Conservation (phyloP, 2,797 vertebrate species). For the Avahi laniger region DNA sequence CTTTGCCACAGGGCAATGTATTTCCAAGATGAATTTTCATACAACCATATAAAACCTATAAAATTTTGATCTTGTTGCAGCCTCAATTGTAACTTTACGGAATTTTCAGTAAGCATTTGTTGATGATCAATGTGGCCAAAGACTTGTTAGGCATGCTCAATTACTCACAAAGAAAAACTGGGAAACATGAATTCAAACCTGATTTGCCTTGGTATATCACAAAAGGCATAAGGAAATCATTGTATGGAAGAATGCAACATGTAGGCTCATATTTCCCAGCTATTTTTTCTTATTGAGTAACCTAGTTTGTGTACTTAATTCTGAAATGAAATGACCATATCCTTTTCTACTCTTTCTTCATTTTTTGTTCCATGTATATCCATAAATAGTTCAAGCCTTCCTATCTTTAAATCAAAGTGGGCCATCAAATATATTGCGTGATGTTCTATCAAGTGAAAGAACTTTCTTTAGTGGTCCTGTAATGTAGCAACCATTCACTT, state of each 20-base stretch:
- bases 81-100: not conserved
- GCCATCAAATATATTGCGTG: not conserved
- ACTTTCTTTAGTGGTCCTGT: not conserved
- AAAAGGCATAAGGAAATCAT: conserved; percentile 16
- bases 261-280: not conserved
- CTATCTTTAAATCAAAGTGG: conserved; percentile 23
- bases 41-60: not conserved
- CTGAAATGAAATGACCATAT: conserved; percentile 24
- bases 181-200: conserved; percentile 34
- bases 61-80: not conserved
- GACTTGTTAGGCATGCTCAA: not conserved
- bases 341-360: not conserved
- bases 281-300: conserved; percentile 40
- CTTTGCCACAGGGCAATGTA: not conserved
- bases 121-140: not conserved
- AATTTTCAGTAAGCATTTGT: not conserved
- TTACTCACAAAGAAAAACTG: not conserved
- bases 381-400: not conserved
- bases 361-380: not conserved
- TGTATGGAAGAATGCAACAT: not conserved
- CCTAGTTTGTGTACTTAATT: not conserved
- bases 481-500: not conserved
- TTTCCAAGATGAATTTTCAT: conserved; percentile 23
- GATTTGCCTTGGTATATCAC: conserved; percentile 18
- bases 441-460: not conserved